Conservation (phyloP, 2,888 invertebrate genomes). For the Seira ritae region DNA sequence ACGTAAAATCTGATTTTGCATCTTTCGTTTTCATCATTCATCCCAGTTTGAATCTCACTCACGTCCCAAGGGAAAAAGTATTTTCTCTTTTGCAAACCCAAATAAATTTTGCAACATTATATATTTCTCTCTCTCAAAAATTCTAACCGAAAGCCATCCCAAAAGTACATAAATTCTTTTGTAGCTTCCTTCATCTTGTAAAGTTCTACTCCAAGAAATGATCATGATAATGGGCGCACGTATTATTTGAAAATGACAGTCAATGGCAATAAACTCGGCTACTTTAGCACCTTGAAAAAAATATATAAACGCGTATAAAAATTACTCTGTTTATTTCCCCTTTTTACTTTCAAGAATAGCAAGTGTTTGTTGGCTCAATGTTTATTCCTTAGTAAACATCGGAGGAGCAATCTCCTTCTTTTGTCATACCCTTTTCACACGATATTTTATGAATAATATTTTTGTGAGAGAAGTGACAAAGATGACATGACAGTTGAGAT, state of each 20-base stretch:
- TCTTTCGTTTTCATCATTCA: conserved; percentile 39
- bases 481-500: too few relatives aligned
- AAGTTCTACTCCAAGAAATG: conserved; percentile 18
- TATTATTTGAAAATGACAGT: conserved; percentile 45
- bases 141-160: too few relatives aligned
- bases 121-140: too few relatives aligned
- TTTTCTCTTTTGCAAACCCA: conserved; percentile 13
- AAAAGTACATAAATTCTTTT: too few relatives aligned
- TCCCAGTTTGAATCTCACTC: conserved; percentile 26
- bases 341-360: conserved; percentile 29
- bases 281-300: conserved; percentile 51
- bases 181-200: too few relatives aligned
- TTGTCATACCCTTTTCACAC: too few relatives aligned
- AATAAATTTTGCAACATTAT: too few relatives aligned
- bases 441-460: too few relatives aligned
- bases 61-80: conserved; percentile 24
- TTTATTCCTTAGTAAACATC: too few relatives aligned
- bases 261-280: conserved; percentile 48
- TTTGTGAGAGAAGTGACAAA: too few relatives aligned
- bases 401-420: too few relatives aligned
- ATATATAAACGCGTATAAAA: background rate
- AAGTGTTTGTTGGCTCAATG: conserved; percentile 14
- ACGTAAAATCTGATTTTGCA: conserved; percentile 47
- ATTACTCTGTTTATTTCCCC: background rate
- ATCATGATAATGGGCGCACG: conserved; percentile 11